Evolutionary conservation across 1,140 invertebrate genomes (phyloP).

Genomic region (Aphaenogaster ashmeadi): DNA sequence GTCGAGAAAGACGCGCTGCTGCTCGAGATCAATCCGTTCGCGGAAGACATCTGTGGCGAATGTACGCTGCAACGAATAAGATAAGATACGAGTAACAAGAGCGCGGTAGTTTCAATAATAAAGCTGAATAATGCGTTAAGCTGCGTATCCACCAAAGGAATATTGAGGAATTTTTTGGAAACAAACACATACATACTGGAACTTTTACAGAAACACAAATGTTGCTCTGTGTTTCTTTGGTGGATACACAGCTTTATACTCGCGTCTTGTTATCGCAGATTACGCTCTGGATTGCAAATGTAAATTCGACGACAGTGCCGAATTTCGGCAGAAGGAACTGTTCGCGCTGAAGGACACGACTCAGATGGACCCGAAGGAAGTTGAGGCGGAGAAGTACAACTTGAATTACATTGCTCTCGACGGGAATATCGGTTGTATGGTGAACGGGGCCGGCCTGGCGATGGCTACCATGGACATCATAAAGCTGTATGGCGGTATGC

Average conservation of each 20-base stretch:
- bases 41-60: conserved; percentile 95
- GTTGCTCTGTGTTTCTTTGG: no score
- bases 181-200: no score
- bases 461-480: conserved; percentile 99
- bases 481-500: conserved; percentile 95
- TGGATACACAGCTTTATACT: background rate
- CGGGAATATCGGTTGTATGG: conserved; percentile 94
- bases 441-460: conserved; percentile 98
- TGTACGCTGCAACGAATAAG: conserved; percentile 89
- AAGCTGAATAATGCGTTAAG: background rate
- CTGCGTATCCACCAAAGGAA: no score
- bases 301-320: conserved; percentile 98
- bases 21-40: conserved; percentile 98
- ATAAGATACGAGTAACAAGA: background rate
- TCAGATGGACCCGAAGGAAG: conserved; percentile 88
- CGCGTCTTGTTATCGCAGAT: conserved; percentile 88
- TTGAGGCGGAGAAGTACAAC: conserved; percentile 94
- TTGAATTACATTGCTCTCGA: conserved; percentile 98
- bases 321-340: conserved; percentile 97
- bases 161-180: no score
- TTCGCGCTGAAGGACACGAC: conserved; percentile 95
- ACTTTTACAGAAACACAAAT: no score
- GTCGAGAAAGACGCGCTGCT: conserved; percentile 96
- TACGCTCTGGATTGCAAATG: conserved; percentile 98
- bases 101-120: background rate